phyloP scores from a whole-genome alignment of 2,888 invertebrate genomes.

The Lymantria dispar region DNA sequence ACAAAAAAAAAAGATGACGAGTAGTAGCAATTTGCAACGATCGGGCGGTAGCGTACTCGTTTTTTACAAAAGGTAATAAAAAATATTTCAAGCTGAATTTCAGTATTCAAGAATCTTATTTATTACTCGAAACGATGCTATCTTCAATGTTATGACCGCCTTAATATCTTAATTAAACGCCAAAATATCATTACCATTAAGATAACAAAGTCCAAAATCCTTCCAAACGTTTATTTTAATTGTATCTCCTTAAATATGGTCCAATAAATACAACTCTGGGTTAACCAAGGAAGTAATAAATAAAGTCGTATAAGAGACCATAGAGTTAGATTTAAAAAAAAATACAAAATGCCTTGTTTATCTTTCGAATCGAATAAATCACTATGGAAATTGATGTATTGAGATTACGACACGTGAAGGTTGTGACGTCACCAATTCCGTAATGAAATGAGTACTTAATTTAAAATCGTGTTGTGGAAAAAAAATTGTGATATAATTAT shows the following conservation, averaged over 20 bases:
- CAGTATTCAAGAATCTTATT: neutral
- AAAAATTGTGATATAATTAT: too few relatives aligned
- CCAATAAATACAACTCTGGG: constrained; percentile 16
- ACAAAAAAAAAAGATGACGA: too few relatives aligned
- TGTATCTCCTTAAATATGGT: constrained; percentile 8
- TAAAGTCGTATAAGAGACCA: constrained; percentile 15
- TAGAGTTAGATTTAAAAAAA: constrained; percentile 14
- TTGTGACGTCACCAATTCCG: constrained; percentile 6
- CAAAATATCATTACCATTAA: constrained; percentile 1
- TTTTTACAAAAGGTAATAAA: too few relatives aligned
- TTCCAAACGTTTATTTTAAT: constrained; percentile 11
- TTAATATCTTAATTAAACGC: neutral
- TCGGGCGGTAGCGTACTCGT: too few relatives aligned
- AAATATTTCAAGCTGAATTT: too few relatives aligned
- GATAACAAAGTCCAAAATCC: constrained; percentile 1
- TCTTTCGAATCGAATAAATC: constrained; percentile 22
- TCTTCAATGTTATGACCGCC: neutral
- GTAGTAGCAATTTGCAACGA: too few relatives aligned
- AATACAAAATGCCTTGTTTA: constrained; percentile 20
- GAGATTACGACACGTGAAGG: constrained; percentile 8
- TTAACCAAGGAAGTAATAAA: constrained; percentile 28
- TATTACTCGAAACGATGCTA: neutral
- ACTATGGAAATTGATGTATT: constrained; percentile 18
- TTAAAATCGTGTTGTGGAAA: too few relatives aligned
- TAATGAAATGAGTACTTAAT: neutral